Evolutionary conservation across 2,888 invertebrate genomes (phyloP).

Genomic region (Ochropacha duplaris): DNA sequence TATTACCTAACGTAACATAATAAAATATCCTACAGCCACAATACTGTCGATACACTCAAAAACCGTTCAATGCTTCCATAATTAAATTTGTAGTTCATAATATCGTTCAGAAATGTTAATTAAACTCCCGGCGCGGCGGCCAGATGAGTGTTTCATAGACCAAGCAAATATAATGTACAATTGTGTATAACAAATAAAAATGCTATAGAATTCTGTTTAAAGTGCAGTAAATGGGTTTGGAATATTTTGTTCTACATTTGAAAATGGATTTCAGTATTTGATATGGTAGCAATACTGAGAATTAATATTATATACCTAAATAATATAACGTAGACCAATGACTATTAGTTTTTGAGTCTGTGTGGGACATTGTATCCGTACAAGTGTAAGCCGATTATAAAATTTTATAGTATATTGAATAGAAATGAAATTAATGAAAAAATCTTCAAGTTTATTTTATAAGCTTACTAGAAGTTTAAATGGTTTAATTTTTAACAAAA

Average conservation of each 20-base stretch:
- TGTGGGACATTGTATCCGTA: too few relatives aligned
- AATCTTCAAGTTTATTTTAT: too few relatives aligned
- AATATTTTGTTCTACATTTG: slow-evolving; percentile 25
- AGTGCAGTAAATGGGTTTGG: slow-evolving; percentile 23
- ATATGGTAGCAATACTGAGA: slow-evolving; percentile 22
- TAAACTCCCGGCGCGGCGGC: slow-evolving; percentile 20
- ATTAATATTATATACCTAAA: too few relatives aligned
- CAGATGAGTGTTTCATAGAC: neutral
- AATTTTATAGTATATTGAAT: too few relatives aligned
- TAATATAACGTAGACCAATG: too few relatives aligned
- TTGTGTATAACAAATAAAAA: neutral
- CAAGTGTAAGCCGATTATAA: too few relatives aligned
- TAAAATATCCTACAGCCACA: slow-evolving; percentile 26
- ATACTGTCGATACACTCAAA: slow-evolving; percentile 32
- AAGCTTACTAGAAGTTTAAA: too few relatives aligned
- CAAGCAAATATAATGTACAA: neutral
- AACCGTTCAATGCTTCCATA: slow-evolving; percentile 24
- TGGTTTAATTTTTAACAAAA: too few relatives aligned
- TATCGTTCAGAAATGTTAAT: slow-evolving; percentile 35
- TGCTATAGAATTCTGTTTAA: neutral
- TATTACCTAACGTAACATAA: slow-evolving; percentile 19
- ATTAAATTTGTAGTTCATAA: slow-evolving; percentile 39
- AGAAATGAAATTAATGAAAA: too few relatives aligned
- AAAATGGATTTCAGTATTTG: slow-evolving; percentile 23
- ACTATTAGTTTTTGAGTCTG: too few relatives aligned